Evolutionary conservation across 64 coral and sea anemone genomes (phyloP).

Genomic region (Catalaphyllia jardinei): DNA sequence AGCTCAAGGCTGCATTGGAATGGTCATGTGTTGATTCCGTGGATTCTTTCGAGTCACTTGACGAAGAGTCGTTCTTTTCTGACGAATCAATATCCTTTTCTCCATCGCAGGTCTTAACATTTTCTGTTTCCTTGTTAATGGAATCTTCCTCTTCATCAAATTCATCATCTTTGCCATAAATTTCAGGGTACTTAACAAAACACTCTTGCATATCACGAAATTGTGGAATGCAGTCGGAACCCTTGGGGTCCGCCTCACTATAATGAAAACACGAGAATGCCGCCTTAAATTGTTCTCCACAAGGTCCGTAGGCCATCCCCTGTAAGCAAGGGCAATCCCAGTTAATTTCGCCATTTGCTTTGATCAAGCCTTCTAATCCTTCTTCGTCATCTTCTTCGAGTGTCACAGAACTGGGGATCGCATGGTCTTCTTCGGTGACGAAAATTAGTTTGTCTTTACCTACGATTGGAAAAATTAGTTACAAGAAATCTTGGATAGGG

Average conservation of each 20-base stretch:
- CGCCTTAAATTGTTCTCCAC: slow-evolving; percentile 90
- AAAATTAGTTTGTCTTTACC: slow-evolving; percentile 99
- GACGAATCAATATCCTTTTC: neutral
- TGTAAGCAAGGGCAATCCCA: slow-evolving; percentile 99
- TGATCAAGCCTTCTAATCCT: slow-evolving; percentile 93
- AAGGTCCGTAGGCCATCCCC: slow-evolving; percentile 95
- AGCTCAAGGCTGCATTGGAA: neutral
- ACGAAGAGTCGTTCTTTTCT: neutral
- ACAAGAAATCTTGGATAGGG: neutral
- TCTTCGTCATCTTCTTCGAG: slow-evolving; percentile 80
- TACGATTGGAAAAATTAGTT: slow-evolving; percentile 13
- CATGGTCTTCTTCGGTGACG: slow-evolving; percentile 85
- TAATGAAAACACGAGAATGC: slow-evolving; percentile 99
- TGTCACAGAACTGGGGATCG: slow-evolving; percentile 61
- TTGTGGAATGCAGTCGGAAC: slow-evolving; percentile 92
- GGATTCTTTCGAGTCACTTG: neutral
- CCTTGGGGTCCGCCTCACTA: slow-evolving; percentile 87
- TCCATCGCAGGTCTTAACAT: neutral
- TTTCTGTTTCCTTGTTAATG: slow-evolving; percentile 51
- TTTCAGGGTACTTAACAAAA: slow-evolving; percentile 93
- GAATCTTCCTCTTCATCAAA: slow-evolving; percentile 51
- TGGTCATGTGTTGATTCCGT: neutral
- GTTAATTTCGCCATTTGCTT: slow-evolving; percentile 96
- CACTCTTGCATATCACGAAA: slow-evolving; percentile 97
- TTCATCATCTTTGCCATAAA: slow-evolving; percentile 93